Evolutionary conservation across 2,888 invertebrate genomes (phyloP).

Genomic region (Caenorhabditis afra): DNA sequence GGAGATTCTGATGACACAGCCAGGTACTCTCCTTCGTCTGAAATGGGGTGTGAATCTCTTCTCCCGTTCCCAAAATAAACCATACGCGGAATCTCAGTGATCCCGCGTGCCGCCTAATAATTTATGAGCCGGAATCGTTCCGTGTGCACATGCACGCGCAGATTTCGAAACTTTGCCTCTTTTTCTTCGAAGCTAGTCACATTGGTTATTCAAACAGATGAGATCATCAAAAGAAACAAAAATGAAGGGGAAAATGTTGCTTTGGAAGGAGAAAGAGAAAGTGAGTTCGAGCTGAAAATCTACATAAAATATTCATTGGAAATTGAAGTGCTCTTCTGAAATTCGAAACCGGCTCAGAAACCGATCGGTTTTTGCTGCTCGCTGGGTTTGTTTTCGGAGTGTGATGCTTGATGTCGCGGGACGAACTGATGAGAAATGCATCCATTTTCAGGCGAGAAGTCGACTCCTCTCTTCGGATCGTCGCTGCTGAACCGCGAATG

Average conservation of each 20-base stretch:
- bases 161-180: slow-evolving; percentile 17
- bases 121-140: slow-evolving; percentile 47
- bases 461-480: slow-evolving; percentile 58
- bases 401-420: neutral
- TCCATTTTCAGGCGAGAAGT: slow-evolving; percentile 71
- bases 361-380: slow-evolving; percentile 5
- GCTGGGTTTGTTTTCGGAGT: slow-evolving; percentile 4
- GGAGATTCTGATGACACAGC: slow-evolving; percentile 58
- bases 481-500: slow-evolving; percentile 79
- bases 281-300: slow-evolving; percentile 4
- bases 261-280: neutral
- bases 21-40: slow-evolving; percentile 15
- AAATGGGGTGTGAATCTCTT: slow-evolving; percentile 7
- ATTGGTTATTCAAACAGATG: slow-evolving; percentile 27
- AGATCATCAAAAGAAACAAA: slow-evolving; percentile 4
- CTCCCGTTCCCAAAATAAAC: slow-evolving; percentile 4
- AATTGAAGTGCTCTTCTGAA: slow-evolving; percentile 25
- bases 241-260: neutral
- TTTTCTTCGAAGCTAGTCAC: neutral
- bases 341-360: slow-evolving; percentile 19
- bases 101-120: slow-evolving; percentile 27
- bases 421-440: slow-evolving; percentile 3
- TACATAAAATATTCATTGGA: slow-evolving; percentile 46
- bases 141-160: slow-evolving; percentile 41
- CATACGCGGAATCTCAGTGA: slow-evolving; percentile 10